Evolutionary conservation across 1,140 invertebrate genomes (phyloP), one percentile per base, ranked within the genome.

Genomic region (Drosophila tani): DNA sequence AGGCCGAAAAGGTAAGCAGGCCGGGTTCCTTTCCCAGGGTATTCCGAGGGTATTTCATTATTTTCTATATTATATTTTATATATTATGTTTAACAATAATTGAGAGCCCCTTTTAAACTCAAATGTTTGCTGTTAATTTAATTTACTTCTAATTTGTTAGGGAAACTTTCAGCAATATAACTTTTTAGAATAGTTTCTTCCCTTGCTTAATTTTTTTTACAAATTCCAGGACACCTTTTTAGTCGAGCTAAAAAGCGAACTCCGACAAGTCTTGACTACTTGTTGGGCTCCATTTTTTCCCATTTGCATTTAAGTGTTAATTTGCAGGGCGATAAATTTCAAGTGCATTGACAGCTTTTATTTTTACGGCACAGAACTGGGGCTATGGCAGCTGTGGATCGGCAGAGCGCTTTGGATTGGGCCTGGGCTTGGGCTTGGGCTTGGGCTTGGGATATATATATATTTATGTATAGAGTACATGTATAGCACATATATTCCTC

Each of bases 1-100:
- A 96, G 53, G 95, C 96, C 14, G 95, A 97, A 91, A 95, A 97
- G 82, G 97, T 97, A 94, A 95, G 92, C 38, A 19, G 12, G n/a
- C 2, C 14, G 49, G 49, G 49, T 32, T 11, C 8, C 14, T 19
- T 50, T 29, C 6, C 1, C 19, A 7, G 29, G 21, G 32, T 19
- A 63, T 8, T 64, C 14, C 24, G 17, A 24, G 32, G 32, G 32
- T 14, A 11, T 7, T n/a, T 15, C 15, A 32, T 8, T 24, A 32
- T 1, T 32, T 32, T 8, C 2, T 32, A 49, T 14, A 9, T 7
- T 15, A 24, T 24, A 46, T 21, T 35, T 11, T 12, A 12, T 35
- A 11, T 0, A 0, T 12, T 11, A 11, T 35, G 9, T 3, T 35
- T 32, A 8, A 32, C 11, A 32, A 7, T 2, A 21, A 21, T 15